Conservation (phyloP, 1,140 invertebrate species). For the Ylistrum balloti region DNA sequence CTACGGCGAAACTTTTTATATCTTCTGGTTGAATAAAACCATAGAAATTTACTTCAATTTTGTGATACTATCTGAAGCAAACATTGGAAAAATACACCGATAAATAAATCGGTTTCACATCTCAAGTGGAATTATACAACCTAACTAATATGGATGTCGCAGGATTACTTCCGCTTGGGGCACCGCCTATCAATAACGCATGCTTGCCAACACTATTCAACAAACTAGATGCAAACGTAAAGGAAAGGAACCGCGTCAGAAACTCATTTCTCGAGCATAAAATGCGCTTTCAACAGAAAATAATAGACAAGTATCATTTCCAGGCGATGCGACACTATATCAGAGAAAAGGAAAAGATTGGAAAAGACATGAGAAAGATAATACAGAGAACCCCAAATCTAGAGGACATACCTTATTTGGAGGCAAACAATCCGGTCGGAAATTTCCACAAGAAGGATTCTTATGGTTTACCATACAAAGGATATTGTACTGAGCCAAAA, state of each 20-base stretch:
- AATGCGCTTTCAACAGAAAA: conserved; percentile 55
- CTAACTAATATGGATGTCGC: not conserved
- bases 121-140: no score
- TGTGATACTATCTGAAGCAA: no score
- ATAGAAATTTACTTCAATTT: no score
- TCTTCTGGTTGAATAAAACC: no score
- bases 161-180: conserved; percentile 42
- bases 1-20: no score
- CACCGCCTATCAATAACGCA: conserved; percentile 60
- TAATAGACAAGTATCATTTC: conserved; percentile 50
- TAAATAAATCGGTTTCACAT: no score
- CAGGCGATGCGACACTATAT: conserved; percentile 41
- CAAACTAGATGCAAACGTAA: conserved; percentile 57
- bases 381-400: conserved; percentile 53
- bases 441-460: conserved; percentile 8
- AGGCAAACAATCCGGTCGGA: not conserved
- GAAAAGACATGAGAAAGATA: conserved; percentile 39
- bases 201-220: conserved; percentile 58
- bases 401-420: conserved; percentile 51
- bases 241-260: conserved; percentile 49
- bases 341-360: not conserved
- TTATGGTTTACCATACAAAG: conserved; percentile 35
- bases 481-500: conserved; percentile 52
- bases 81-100: no score
- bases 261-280: conserved; percentile 55